Conservation (phyloP, 2,113 vertebrate species). For the Triplophysa rosa region DNA sequence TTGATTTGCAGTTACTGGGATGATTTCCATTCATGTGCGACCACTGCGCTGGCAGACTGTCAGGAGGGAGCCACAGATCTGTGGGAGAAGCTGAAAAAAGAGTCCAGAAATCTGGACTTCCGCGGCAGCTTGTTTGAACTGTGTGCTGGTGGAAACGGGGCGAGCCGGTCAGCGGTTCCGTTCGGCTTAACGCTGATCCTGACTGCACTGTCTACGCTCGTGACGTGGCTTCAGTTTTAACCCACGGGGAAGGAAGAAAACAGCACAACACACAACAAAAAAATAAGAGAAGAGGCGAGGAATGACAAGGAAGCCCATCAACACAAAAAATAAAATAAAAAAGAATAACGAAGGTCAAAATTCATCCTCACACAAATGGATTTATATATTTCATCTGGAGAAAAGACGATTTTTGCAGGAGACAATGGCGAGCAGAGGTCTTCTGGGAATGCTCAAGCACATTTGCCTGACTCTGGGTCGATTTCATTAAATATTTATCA, state of each 20-base stretch:
- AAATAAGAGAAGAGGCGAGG: conserved; percentile 70
- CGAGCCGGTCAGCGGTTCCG: conserved; percentile 67
- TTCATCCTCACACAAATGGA: conserved; percentile 63
- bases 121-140: conserved; percentile 98
- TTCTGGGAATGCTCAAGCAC: conserved; percentile 62
- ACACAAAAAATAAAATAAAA: conserved; percentile 52
- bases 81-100: conserved; percentile 97
- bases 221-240: conserved; percentile 90
- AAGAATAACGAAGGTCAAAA: conserved; percentile 58
- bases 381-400: conserved; percentile 60
- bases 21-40: conserved; percentile 94
- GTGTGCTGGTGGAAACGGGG: conserved; percentile 82
- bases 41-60: conserved; percentile 94
- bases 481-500: conserved; percentile 68
- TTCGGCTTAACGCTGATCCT: conserved; percentile 77
- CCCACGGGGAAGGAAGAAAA: conserved; percentile 55
- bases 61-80: conserved; percentile 95
- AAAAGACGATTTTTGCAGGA: conserved; percentile 49
- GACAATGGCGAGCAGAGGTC: conserved; percentile 55
- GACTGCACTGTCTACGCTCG: conserved; percentile 78
- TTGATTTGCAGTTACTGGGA: conserved; percentile 89
- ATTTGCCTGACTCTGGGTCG: conserved; percentile 63
- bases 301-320: conserved; percentile 65
- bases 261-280: conserved; percentile 67
- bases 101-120: conserved; percentile 95